phyloP scores from a whole-genome alignment of 2,888 invertebrate genomes.

The Caenorhabditis zanzibari region DNA sequence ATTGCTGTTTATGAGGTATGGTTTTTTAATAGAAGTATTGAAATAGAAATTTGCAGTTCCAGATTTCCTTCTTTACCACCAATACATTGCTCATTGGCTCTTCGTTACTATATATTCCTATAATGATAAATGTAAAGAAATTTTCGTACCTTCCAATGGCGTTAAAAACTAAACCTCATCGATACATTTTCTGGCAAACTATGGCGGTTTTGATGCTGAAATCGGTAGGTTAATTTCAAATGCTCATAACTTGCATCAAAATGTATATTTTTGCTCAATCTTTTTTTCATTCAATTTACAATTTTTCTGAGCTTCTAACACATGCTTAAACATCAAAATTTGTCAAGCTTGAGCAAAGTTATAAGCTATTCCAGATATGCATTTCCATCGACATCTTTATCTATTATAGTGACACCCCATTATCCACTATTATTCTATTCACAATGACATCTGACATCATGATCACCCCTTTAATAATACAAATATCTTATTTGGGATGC shows the following conservation, averaged over 20 bases:
- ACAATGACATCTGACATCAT: not conserved
- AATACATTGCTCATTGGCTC: not conserved
- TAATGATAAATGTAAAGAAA: slow-evolving; percentile 18
- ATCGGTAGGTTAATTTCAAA: no score
- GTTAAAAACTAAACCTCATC: slow-evolving; percentile 5
- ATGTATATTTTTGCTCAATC: no score
- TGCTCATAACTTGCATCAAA: no score
- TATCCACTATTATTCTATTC: not conserved
- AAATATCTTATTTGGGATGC: not conserved
- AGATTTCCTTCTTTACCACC: not conserved
- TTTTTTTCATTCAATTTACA: not conserved
- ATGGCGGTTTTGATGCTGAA: slow-evolving; percentile 1
- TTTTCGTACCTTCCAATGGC: slow-evolving; percentile 15
- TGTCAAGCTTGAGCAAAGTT: no score
- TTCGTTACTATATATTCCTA: not conserved
- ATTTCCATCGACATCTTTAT: not conserved
- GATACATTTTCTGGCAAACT: slow-evolving; percentile 14
- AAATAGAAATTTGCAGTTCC: no score
- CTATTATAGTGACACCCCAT: not conserved
- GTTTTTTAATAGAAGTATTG: no score
- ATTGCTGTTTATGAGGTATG: not conserved
- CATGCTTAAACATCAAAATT: no score
- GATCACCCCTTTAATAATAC: not conserved
- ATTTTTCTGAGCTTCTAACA: not conserved
- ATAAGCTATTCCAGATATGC: not conserved